Base-by-base conservation (phyloP, 2,797 vertebrate genomes). In the Sternotherus odoratus region DNA sequence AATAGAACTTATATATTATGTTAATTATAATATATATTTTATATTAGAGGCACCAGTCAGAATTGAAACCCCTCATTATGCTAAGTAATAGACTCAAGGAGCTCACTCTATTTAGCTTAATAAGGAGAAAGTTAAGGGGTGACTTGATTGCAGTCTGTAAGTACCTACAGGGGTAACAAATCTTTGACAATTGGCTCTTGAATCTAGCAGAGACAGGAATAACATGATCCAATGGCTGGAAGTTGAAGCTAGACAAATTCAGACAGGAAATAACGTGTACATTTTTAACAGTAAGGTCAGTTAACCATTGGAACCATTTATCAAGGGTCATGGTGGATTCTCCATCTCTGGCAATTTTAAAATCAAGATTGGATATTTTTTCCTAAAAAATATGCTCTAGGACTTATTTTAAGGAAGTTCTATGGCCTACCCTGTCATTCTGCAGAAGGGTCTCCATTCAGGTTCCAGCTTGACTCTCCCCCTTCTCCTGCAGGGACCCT, bases 1-100 rank as follows among this genome's bases (percentile, higher is more conserved):
- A 86, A 81, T 3, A 94, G 5, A 94, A 57, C 79, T 90, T 92
- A 36, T 36, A 66, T 23, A 66, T 36, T 66, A 36, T 66, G 17
- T 66, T 66, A 33, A 36, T 66, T 36, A 36, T 36, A 23, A 11
- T 66, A 66, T 66, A 66, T 85, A 66, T 43, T 36, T 46, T 93
- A 92, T 78, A 85, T 36, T 80, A 87, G 36, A 72, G 91, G 92
- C 63, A 92, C 60, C 84, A 72, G 13, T 56, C 39, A 54, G 53
- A 93, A 91, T 80, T 78, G 89, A 88, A 50, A 24, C 13, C 26
- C 30, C 33, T 26, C 36, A 43, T 90, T 92, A 54, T 91, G 87
- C 77, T 95, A 93, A 94, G 75, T 92, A n/a, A 63, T 33, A 63
- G 30, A n/a, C 16, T 63, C n/a, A 66, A 66, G 19, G n/a, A 66